phyloP scores from a whole-genome alignment of 2,797 vertebrate genomes.

The Acanthornis magna region DNA sequence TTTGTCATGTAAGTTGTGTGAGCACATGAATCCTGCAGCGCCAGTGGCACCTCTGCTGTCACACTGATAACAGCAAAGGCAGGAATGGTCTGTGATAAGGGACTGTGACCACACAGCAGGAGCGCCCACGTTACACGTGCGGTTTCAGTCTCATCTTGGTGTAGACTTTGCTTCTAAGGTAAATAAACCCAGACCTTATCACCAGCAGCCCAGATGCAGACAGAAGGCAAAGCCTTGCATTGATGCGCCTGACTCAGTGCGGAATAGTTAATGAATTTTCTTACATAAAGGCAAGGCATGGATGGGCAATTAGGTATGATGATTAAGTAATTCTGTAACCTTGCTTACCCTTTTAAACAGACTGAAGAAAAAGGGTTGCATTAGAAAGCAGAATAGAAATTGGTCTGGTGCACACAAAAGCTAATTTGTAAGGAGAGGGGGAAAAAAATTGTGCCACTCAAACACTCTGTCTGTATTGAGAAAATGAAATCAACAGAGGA shows the following conservation, averaged over 20 bases:
- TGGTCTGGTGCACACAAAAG: background rate
- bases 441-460: background rate
- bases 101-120: fast-evolving
- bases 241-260: background rate
- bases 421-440: background rate
- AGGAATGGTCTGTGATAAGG: background rate
- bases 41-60: background rate
- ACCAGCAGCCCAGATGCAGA: background rate
- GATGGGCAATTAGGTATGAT: background rate
- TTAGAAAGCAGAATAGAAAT: background rate
- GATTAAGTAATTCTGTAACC: slow-evolving; percentile 18
- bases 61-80: background rate
- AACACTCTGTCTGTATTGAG: background rate
- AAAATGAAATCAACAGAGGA: background rate
- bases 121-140: fast-evolving
- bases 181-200: background rate
- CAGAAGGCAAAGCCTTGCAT: background rate
- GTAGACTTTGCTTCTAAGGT: background rate
- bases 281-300: background rate
- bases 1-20: background rate
- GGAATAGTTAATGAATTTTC: background rate
- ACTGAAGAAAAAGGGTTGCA: background rate
- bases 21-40: background rate
- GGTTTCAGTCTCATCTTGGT: background rate
- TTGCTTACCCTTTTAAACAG: background rate